These are phyloP conservation scores for Argyresthia goedartella DNA, from an alignment of 2,888 invertebrate genomes.

Conservation along the genomic window DNA sequence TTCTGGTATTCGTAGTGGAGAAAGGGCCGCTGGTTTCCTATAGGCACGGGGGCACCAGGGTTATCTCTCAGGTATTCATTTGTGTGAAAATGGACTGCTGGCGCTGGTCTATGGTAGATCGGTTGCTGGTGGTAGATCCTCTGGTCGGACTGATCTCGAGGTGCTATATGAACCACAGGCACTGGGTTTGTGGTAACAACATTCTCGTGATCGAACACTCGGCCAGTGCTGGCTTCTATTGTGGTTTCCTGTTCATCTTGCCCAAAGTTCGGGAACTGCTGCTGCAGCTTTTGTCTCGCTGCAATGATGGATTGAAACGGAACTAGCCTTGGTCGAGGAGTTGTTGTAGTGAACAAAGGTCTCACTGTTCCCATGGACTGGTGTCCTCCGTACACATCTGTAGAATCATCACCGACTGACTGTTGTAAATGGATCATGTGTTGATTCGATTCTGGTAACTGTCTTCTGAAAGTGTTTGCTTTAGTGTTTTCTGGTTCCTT, in stretches of 20 bases:
- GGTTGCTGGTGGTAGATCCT: constrained; percentile 44
- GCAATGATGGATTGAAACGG: constrained; percentile 64
- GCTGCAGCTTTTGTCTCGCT: constrained; percentile 57
- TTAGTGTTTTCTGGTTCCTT: constrained; percentile 40
- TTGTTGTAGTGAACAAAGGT: constrained; percentile 77
- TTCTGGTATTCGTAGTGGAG: constrained; percentile 59
- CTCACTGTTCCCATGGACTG: constrained; percentile 74
- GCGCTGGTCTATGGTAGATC: constrained; percentile 40
- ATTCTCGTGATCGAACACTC: constrained; percentile 56
- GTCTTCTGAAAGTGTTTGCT: constrained; percentile 74
- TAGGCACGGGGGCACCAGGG: constrained; percentile 58
- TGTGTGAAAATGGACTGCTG: constrained; percentile 53
- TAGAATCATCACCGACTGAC: constrained; percentile 74
- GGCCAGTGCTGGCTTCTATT: constrained; percentile 65
- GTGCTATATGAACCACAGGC: constrained; percentile 68
- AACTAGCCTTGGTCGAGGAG: constrained; percentile 65
- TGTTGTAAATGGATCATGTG: constrained; percentile 71
- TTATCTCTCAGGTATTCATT: constrained; percentile 62
- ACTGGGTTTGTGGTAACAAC: constrained; percentile 65
- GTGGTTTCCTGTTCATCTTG: constrained; percentile 53
- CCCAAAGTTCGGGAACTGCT: constrained; percentile 47
- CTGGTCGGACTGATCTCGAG: constrained; percentile 41
- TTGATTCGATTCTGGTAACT: constrained; percentile 70
- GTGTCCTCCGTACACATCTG: constrained; percentile 78
- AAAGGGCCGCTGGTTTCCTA: constrained; percentile 64